These are phyloP conservation scores for Mamestra brassicae DNA, from an alignment of 2,888 invertebrate species.

Conservation along the genomic window DNA sequence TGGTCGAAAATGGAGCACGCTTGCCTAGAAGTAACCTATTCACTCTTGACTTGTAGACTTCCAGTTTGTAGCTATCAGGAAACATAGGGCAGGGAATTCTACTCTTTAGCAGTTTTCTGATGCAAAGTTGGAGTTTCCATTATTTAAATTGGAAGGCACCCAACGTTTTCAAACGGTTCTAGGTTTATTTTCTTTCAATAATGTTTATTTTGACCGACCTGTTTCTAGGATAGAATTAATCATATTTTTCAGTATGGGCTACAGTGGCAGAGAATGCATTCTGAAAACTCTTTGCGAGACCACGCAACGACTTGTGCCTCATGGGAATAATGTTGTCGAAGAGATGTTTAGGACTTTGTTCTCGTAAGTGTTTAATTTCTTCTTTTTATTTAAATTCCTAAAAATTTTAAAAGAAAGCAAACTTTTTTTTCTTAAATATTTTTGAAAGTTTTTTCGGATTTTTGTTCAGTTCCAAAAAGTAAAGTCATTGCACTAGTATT, in stretches of 20 bases:
- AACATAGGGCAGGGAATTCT: no score
- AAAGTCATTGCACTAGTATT: no score
- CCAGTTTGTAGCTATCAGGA: no score
- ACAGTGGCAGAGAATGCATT: slow-evolving; percentile 92
- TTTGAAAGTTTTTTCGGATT: no score
- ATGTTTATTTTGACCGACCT: not conserved
- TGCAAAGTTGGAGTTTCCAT: not conserved
- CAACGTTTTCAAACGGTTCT: not conserved
- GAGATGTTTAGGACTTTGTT: slow-evolving; percentile 93
- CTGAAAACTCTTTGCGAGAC: slow-evolving; percentile 93
- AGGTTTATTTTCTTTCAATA: not conserved
- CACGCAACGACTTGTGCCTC: slow-evolving; percentile 89
- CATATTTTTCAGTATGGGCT: slow-evolving; percentile 92
- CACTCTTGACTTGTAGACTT: no score
- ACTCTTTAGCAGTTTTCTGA: no score
- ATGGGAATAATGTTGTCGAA: slow-evolving; percentile 91
- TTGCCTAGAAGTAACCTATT: no score
- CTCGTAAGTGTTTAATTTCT: slow-evolving; percentile 85
- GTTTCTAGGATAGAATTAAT: not conserved
- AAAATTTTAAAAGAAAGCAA: no score
- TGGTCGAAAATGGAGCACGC: no score
- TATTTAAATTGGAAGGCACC: not conserved
- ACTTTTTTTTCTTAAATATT: no score
- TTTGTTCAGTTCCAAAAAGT: no score
- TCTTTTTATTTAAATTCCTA: not conserved